phyloP scores from a whole-genome alignment of 2,888 invertebrate genomes.

The Trissoscelio sp. region DNA sequence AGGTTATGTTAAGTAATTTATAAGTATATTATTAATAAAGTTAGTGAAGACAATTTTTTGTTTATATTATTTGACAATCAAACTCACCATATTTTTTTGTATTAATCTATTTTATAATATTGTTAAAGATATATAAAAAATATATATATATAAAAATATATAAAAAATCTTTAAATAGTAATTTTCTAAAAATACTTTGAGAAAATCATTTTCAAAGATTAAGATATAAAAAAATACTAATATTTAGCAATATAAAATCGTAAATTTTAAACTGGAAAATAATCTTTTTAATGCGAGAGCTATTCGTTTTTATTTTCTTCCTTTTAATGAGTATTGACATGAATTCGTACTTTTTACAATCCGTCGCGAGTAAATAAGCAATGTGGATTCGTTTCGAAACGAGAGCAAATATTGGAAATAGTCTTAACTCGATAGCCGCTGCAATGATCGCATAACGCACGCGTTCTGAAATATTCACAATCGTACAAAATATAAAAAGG shows the following conservation, averaged over 20 bases:
- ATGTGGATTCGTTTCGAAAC: background rate
- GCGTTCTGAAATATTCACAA: background rate
- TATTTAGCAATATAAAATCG: background rate
- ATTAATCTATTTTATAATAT: too few relatives aligned
- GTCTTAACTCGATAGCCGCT: conserved; percentile 17
- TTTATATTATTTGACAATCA: too few relatives aligned
- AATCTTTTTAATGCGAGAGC: background rate
- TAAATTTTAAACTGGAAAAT: background rate
- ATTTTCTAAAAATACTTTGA: too few relatives aligned
- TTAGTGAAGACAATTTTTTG: too few relatives aligned
- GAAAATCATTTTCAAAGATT: too few relatives aligned
- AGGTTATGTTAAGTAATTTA: too few relatives aligned
- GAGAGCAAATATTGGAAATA: conserved; percentile 30
- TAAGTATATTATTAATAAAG: too few relatives aligned
- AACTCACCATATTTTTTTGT: too few relatives aligned
- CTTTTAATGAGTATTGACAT: background rate
- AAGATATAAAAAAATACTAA: too few relatives aligned
- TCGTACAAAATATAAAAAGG: background rate
- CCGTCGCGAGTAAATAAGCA: conserved; percentile 31
- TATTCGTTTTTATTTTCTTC: conserved; percentile 7
- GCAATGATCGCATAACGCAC: conserved; percentile 21
- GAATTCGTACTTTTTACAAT: conserved; percentile 16
- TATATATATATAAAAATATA: too few relatives aligned
- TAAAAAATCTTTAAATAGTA: too few relatives aligned
- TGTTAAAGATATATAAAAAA: too few relatives aligned